These are phyloP conservation scores for Apis dorsata DNA, from an alignment of 1,140 invertebrate genomes.

Conservation along the genomic window DNA sequence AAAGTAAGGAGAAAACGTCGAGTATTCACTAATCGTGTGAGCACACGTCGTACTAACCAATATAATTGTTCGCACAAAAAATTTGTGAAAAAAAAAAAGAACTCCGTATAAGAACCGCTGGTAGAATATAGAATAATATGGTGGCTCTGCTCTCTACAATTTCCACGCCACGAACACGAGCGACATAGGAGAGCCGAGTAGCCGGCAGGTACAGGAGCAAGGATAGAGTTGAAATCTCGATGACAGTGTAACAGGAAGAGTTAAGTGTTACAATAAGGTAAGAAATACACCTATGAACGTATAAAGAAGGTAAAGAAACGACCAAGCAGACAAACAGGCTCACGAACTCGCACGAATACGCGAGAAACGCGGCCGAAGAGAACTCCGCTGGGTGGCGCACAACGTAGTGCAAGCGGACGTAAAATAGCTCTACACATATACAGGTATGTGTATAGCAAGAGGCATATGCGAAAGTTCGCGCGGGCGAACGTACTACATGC, in stretches of 20 bases:
- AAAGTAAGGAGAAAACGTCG: slow-evolving; percentile 38
- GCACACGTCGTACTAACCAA: background rate
- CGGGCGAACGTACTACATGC: slow-evolving; percentile 7
- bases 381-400: slow-evolving; percentile 61
- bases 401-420: slow-evolving; percentile 55
- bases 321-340: slow-evolving; percentile 50
- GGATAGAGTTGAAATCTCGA: slow-evolving; percentile 24
- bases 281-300: slow-evolving; percentile 43
- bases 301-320: slow-evolving; percentile 17
- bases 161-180: slow-evolving; percentile 65
- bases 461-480: background rate
- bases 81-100: slow-evolving; percentile 30
- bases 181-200: slow-evolving; percentile 38
- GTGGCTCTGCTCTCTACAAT: slow-evolving; percentile 64
- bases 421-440: slow-evolving; percentile 35
- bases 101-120: slow-evolving; percentile 37
- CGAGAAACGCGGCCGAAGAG: slow-evolving; percentile 55
- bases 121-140: slow-evolving; percentile 67
- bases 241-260: slow-evolving; percentile 34
- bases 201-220: slow-evolving; percentile 37
- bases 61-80: slow-evolving; percentile 16
- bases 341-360: slow-evolving; percentile 61
- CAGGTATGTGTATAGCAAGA: background rate
- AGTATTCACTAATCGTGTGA: slow-evolving; percentile 5
- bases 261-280: slow-evolving; percentile 20